phyloP scores from a whole-genome alignment of 1,140 invertebrate genomes.

The Acyrthosiphon pisum region DNA sequence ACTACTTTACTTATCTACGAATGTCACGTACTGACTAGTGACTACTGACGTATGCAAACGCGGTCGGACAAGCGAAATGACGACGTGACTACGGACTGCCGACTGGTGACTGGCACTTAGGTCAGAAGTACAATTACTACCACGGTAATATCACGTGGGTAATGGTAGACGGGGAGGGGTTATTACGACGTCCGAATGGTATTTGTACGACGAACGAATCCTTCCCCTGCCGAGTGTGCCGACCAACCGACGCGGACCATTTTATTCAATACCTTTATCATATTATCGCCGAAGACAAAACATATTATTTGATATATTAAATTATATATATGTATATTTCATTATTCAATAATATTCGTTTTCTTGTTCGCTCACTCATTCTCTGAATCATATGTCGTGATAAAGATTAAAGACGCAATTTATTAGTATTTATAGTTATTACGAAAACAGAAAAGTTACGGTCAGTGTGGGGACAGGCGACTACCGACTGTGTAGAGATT shows the following conservation, averaged over 20 bases:
- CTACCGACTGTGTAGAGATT: not conserved
- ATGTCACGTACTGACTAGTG: no score
- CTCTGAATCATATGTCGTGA: not conserved
- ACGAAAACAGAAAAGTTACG: not conserved
- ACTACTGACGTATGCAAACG: no score
- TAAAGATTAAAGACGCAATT: constrained; percentile 50
- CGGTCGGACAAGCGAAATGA: no score
- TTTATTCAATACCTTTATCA: constrained; percentile 54
- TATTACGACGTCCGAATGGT: not conserved
- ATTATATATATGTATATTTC: not conserved
- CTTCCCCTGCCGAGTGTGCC: not conserved
- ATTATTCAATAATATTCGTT: not conserved
- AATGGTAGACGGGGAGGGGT: not conserved
- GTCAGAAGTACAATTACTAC: not conserved
- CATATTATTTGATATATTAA: not conserved
- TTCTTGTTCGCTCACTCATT: not conserved
- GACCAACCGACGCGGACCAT: not conserved
- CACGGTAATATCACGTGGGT: not conserved
- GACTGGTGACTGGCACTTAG: no score
- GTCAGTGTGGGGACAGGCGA: not conserved
- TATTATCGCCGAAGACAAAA: not conserved
- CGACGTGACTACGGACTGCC: no score
- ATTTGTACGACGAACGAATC: not conserved
- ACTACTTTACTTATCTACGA: no score
- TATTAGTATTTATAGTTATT: not conserved